phyloP scores from a whole-genome alignment of 2,797 vertebrate genomes.

The Pseudochromis fuscus region DNA sequence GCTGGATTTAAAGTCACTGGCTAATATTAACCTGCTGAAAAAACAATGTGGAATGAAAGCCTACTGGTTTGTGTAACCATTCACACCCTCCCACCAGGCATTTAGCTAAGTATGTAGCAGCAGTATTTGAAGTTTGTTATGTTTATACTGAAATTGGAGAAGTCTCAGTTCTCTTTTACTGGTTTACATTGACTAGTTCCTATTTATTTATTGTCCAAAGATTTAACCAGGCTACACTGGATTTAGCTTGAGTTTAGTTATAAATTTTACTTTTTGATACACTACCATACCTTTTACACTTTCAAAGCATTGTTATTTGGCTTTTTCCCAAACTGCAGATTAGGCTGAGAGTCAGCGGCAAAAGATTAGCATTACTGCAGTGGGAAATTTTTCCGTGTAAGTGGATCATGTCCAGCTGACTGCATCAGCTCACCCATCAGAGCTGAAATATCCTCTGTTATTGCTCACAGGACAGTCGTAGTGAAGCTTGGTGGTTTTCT shows the following conservation, averaged over 20 bases:
- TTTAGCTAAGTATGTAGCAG: background rate
- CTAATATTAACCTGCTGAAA: conserved; percentile 40
- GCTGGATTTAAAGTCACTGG: conserved; percentile 13
- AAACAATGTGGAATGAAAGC: conserved; percentile 25
- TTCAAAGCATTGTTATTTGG: conserved; percentile 56
- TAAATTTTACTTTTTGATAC: conserved; percentile 14
- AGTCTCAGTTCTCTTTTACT: conserved; percentile 56
- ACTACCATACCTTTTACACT: conserved; percentile 21
- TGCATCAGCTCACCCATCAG: conserved; percentile 51
- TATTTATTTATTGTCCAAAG: conserved; percentile 13
- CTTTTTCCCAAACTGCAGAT: conserved; percentile 54
- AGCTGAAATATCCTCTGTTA: conserved; percentile 43
- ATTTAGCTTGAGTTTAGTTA: conserved; percentile 8
- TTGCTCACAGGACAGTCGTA: conserved; percentile 16
- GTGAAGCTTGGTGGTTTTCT: conserved; percentile 18
- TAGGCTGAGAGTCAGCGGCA: conserved; percentile 62
- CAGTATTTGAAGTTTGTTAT: conserved; percentile 35
- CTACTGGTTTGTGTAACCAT: conserved; percentile 24
- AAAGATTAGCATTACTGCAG: conserved; percentile 73
- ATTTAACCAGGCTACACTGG: background rate
- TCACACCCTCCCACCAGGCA: background rate
- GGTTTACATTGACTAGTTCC: background rate
- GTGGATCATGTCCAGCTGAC: conserved; percentile 75
- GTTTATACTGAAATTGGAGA: conserved; percentile 33
- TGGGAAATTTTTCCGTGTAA: conserved; percentile 70